Evolutionary conservation across 2,888 invertebrate species (phyloP).

Genomic region (Drosophila hamatofila): DNA sequence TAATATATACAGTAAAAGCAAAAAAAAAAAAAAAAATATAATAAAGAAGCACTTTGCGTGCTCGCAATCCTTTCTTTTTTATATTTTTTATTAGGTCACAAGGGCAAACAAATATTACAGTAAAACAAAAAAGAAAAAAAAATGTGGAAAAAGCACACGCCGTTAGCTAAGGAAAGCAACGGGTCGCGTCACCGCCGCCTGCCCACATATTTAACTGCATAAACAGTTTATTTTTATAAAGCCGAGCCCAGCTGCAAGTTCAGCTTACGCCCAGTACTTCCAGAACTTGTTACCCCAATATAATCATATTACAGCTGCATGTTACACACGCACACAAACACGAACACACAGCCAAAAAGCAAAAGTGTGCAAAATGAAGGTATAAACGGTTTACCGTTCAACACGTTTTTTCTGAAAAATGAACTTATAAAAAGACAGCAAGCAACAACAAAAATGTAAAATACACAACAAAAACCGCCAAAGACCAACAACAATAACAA

Average conservation of each 20-base stretch:
- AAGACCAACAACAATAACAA: constrained; percentile 43
- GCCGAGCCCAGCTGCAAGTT: constrained; percentile 65
- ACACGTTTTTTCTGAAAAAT: constrained; percentile 59
- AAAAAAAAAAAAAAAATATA: no score
- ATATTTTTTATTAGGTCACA: constrained; percentile 43
- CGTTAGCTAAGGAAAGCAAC: constrained; percentile 39
- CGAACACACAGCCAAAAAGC: constrained; percentile 14
- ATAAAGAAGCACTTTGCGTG: neutral
- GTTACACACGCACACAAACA: constrained; percentile 34
- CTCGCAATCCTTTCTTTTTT: neutral
- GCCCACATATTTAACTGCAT: constrained; percentile 61
- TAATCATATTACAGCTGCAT: constrained; percentile 50
- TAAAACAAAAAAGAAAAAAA: neutral
- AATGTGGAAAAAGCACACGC: constrained; percentile 25
- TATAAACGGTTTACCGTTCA: constrained; percentile 56
- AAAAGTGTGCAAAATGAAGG: constrained; percentile 41
- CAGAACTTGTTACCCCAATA: constrained; percentile 56
- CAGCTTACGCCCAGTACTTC: constrained; percentile 32
- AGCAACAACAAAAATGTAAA: constrained; percentile 32
- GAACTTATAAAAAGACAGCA: constrained; percentile 39
- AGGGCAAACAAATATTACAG: constrained; percentile 10
- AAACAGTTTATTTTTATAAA: constrained; percentile 74
- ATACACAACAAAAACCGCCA: constrained; percentile 47
- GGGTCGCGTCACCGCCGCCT: constrained; percentile 8
- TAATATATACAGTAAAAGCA: neutral